Evolutionary conservation across 2,797 vertebrate species (phyloP).

Genomic region (Carcharodon carcharias): DNA sequence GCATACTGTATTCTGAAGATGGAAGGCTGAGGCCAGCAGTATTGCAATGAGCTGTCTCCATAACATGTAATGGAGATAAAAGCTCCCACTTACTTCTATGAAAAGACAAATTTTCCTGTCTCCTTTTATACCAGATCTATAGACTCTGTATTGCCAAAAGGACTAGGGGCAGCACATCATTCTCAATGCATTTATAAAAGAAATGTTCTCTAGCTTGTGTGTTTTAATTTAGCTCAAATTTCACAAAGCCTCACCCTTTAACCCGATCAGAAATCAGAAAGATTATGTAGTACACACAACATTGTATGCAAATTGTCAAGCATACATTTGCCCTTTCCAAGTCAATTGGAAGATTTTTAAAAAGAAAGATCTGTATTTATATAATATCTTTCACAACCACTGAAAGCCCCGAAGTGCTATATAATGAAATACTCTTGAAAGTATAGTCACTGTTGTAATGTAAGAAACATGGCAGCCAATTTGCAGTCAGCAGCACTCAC

Average conservation of each 20-base stretch:
- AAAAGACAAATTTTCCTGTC: slow-evolving; percentile 35
- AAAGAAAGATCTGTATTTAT: too few species aligned
- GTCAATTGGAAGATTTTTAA: not conserved
- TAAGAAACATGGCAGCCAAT: too few species aligned
- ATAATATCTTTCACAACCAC: not conserved
- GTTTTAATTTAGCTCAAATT: slow-evolving; percentile 8
- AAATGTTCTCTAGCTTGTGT: not conserved
- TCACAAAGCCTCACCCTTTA: not conserved
- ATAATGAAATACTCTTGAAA: not conserved
- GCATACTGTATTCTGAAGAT: slow-evolving; percentile 44
- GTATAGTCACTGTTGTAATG: not conserved
- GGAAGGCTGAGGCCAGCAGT: slow-evolving; percentile 27
- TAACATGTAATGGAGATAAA: slow-evolving; percentile 34
- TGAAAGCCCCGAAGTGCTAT: not conserved
- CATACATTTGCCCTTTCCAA: not conserved
- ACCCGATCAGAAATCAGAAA: not conserved
- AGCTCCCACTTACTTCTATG: slow-evolving; percentile 15
- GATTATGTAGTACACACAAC: not conserved
- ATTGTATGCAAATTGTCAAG: not conserved
- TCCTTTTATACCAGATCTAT: slow-evolving; percentile 19
- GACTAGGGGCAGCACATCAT: slow-evolving; percentile 16
- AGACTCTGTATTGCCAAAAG: slow-evolving; percentile 12
- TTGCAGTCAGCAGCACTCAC: too few species aligned
- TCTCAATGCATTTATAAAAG: slow-evolving; percentile 18
- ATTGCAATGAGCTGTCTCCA: slow-evolving; percentile 33